Evolutionary conservation across 1,140 invertebrate species (phyloP).

Genomic region (Dendroctonus valens): DNA sequence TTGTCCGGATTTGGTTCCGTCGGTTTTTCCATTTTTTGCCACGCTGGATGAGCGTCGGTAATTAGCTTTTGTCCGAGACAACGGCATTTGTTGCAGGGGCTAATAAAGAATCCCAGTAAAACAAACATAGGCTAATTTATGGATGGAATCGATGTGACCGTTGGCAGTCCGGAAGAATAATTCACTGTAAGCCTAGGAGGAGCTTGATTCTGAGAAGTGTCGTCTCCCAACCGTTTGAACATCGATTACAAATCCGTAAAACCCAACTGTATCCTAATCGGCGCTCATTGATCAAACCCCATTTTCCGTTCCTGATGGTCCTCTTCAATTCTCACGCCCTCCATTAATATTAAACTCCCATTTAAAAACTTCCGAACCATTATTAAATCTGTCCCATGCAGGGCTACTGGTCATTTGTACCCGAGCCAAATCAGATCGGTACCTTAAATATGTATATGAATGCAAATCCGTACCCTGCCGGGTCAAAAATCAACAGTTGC

Average conservation of each 20-base stretch:
- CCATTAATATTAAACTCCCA: slow-evolving; percentile 1
- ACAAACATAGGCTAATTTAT: slow-evolving; percentile 16
- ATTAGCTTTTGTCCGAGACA: slow-evolving; percentile 25
- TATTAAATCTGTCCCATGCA: slow-evolving; percentile 4
- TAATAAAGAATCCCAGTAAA: slow-evolving; percentile 4
- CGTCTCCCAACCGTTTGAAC: too few relatives aligned
- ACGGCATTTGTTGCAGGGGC: slow-evolving; percentile 4
- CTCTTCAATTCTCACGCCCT: background rate
- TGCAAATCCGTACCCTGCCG: background rate
- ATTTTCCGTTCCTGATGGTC: too few relatives aligned
- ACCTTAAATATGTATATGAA: too few relatives aligned
- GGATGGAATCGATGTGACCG: too few relatives aligned
- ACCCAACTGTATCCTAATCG: too few relatives aligned
- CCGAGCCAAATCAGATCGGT: background rate
- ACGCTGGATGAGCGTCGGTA: slow-evolving; percentile 18
- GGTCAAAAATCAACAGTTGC: too few relatives aligned
- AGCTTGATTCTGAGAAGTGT: too few relatives aligned
- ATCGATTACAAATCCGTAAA: too few relatives aligned
- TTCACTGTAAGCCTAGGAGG: too few relatives aligned
- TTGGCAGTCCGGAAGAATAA: too few relatives aligned
- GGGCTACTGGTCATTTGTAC: slow-evolving; percentile 5
- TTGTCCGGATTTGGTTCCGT: slow-evolving; percentile 35
- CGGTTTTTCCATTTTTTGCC: slow-evolving; percentile 33
- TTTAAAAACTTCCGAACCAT: background rate
- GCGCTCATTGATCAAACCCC: too few relatives aligned